A percentile compares a stretch with the other conserved stretches of the same genome.
These are phyloP conservation scores for Aphelocoma californica DNA, from an alignment of 2,797 vertebrate genomes.

Conservation along the genomic window DNA sequence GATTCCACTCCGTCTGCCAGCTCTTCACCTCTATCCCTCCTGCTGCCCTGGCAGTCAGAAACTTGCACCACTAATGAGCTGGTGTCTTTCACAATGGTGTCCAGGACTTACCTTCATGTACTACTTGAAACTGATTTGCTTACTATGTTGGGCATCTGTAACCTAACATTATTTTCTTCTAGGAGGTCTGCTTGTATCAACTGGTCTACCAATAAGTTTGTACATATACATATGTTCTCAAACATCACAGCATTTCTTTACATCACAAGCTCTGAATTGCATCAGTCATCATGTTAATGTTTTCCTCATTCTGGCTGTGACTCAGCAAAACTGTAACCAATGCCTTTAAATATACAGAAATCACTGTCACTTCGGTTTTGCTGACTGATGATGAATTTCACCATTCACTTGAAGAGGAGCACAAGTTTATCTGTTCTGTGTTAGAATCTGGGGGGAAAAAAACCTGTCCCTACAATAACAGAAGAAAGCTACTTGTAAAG, in stretches of 20 bases:
- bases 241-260: neutral
- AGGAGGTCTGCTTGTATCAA: neutral
- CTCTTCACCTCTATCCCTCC: neutral
- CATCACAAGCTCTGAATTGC: neutral
- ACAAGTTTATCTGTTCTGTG: neutral
- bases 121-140: neutral
- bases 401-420: neutral
- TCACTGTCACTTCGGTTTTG: neutral
- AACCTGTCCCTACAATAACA: neutral
- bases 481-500: neutral
- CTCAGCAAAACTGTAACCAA: neutral
- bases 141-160: neutral
- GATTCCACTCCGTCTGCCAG: neutral
- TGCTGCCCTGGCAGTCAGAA: neutral
- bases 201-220: neutral
- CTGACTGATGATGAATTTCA: neutral
- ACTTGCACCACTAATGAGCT: neutral
- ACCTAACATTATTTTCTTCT: neutral
- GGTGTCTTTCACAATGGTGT: neutral
- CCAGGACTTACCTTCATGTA: neutral
- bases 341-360: neutral
- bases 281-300: neutral
- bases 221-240: neutral
- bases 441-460: neutral
- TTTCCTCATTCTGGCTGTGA: neutral